A percentile compares a stretch with the other conserved stretches of the same genome.
Conservation (phyloP, 1,140 invertebrate species). For the Drosophila mojavensis region DNA sequence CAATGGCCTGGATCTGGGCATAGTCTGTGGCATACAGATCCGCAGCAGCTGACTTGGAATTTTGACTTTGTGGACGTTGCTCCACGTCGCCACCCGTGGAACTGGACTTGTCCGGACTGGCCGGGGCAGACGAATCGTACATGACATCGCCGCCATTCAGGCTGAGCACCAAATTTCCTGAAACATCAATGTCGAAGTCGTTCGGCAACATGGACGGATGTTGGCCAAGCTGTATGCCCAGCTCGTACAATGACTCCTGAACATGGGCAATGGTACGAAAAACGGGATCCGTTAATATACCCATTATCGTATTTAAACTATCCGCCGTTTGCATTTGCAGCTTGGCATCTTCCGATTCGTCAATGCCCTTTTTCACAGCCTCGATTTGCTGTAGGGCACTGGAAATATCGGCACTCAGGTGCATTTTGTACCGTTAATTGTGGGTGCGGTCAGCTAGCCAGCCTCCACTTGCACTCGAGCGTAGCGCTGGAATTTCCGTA, state of each 20-base stretch:
- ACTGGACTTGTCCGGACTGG: constrained; percentile 72
- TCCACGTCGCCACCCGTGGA: constrained; percentile 84
- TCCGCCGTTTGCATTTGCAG: constrained; percentile 90
- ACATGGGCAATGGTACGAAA: constrained; percentile 96
- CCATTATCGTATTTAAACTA: constrained; percentile 94
- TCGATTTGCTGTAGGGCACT: constrained; percentile 92
- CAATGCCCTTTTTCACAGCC: constrained; percentile 90
- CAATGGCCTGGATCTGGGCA: constrained; percentile 98
- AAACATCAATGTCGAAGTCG: constrained; percentile 92
- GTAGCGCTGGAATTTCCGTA: constrained; percentile 40
- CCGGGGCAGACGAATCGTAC: constrained; percentile 84
- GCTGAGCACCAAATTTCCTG: constrained; percentile 87
- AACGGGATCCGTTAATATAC: constrained; percentile 95
- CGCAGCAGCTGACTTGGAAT: constrained; percentile 84
- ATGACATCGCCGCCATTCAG: constrained; percentile 85
- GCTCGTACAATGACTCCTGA: constrained; percentile 92
- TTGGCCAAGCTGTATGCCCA: constrained; percentile 91
- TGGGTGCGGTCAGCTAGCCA: constrained; percentile 51
- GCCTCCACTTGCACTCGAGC: constrained; percentile 52
- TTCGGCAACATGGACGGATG: constrained; percentile 96
- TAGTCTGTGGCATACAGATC: constrained; percentile 95
- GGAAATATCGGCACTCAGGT: constrained; percentile 86
- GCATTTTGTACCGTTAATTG: constrained; percentile 61
- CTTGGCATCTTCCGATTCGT: constrained; percentile 90
- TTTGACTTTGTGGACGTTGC: constrained; percentile 83